Conservation (phyloP, 1,140 invertebrate species). For the Frieseomelitta varia region DNA sequence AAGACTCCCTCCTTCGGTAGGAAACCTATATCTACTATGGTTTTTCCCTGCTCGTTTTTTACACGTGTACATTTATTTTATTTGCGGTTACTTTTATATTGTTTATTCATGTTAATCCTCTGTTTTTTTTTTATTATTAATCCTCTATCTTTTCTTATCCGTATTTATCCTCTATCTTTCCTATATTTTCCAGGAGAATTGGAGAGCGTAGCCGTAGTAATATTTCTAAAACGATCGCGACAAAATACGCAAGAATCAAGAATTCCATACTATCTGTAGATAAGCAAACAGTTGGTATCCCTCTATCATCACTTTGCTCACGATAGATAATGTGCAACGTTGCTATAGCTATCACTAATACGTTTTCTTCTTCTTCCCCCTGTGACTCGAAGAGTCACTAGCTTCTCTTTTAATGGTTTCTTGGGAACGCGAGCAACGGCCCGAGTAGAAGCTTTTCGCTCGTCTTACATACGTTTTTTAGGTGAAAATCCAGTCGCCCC, state of each 20-base stretch:
- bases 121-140: no score
- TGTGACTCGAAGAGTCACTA: background rate
- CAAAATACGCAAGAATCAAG: conserved; percentile 53
- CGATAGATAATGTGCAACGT: conserved; percentile 60
- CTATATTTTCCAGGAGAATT: background rate
- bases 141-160: no score
- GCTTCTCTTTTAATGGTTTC: background rate
- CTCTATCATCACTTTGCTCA: conserved; percentile 41
- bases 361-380: background rate
- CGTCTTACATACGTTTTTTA: background rate
- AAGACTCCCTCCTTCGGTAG: background rate
- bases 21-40: background rate
- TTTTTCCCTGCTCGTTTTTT: background rate
- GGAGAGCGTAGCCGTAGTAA: background rate
- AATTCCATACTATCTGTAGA: conserved; percentile 49
- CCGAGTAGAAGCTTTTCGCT: conserved; percentile 8
- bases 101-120: background rate
- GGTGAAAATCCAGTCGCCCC: conserved; percentile 4
- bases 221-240: background rate
- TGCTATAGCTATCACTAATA: conserved; percentile 42
- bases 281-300: conserved; percentile 60
- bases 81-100: background rate
- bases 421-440: background rate
- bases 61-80: background rate
- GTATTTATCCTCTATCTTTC: no score